Conservation (phyloP, 1,140 invertebrate genomes). For the Anagrus nilaparvatae region DNA sequence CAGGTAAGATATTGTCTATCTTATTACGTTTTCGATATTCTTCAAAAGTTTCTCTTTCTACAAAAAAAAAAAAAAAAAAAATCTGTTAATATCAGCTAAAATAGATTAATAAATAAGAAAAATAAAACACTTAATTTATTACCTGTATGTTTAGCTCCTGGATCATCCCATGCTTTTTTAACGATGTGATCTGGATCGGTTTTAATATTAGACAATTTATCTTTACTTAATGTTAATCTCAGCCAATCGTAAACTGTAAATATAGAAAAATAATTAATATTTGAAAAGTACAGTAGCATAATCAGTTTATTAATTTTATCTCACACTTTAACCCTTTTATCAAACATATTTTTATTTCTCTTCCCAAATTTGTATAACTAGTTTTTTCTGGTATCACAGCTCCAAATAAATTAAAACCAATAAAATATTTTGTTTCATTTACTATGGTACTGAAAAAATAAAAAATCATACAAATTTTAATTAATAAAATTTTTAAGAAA, state of each 20-base stretch:
- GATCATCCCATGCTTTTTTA: slow-evolving; percentile 14
- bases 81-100: no score
- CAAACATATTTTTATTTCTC: slow-evolving; percentile 33
- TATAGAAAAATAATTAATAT: slow-evolving; percentile 9
- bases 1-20: slow-evolving; percentile 22
- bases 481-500: neutral
- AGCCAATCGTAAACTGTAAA: slow-evolving; percentile 30
- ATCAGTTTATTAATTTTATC: neutral
- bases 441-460: slow-evolving; percentile 25
- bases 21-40: slow-evolving; percentile 24
- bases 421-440: slow-evolving; percentile 23
- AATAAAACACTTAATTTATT: slow-evolving; percentile 10
- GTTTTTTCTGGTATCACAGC: slow-evolving; percentile 30
- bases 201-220: slow-evolving; percentile 23
- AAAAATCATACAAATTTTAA: neutral
- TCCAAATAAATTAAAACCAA: slow-evolving; percentile 32
- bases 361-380: slow-evolving; percentile 23
- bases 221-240: slow-evolving; percentile 23
- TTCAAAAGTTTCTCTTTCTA: slow-evolving; percentile 21
- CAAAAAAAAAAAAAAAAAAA: slow-evolving; percentile 14
- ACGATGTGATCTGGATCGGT: slow-evolving; percentile 24
- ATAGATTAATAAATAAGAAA: neutral
- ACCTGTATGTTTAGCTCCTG: neutral
- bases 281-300: neutral
- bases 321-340: slow-evolving; percentile 33